Evolutionary conservation across 2,888 invertebrate species (phyloP).

Genomic region (Ligdia adustata): DNA sequence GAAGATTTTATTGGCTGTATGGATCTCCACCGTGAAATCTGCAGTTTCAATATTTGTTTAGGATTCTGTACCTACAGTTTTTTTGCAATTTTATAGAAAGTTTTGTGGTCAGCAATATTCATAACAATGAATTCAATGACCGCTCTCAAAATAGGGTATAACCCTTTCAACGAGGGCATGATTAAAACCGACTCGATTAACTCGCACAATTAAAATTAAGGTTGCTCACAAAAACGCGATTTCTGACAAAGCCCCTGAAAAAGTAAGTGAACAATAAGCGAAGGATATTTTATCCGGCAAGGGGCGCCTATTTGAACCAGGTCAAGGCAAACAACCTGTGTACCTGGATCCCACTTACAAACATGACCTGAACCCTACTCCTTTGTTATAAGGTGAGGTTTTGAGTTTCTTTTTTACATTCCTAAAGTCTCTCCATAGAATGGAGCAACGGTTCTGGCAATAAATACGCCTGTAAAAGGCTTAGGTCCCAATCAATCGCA

Average conservation of each 20-base stretch:
- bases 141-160: too few species aligned
- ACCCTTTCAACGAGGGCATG: neutral
- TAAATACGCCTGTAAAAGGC: constrained; percentile 20
- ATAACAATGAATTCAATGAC: too few species aligned
- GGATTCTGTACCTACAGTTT: too few species aligned
- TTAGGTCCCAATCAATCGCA: constrained; percentile 16
- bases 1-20: too few species aligned
- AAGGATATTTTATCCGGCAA: constrained; percentile 17
- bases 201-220: constrained; percentile 10
- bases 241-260: constrained; percentile 16
- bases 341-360: constrained; percentile 12
- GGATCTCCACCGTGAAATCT: too few species aligned
- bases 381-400: constrained; percentile 9
- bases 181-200: constrained; percentile 10
- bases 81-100: too few species aligned
- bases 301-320: constrained; percentile 17
- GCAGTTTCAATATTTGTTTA: too few species aligned
- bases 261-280: constrained; percentile 25
- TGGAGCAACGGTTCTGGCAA: constrained; percentile 7
- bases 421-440: constrained; percentile 6
- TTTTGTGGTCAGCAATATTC: too few species aligned
- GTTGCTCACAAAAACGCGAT: constrained; percentile 10
- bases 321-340: constrained; percentile 24
- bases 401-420: neutral
- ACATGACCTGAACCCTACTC: constrained; percentile 4